These are phyloP conservation scores for Hypena proboscidalis DNA, from an alignment of 2,888 invertebrate species.

Conservation along the genomic window DNA sequence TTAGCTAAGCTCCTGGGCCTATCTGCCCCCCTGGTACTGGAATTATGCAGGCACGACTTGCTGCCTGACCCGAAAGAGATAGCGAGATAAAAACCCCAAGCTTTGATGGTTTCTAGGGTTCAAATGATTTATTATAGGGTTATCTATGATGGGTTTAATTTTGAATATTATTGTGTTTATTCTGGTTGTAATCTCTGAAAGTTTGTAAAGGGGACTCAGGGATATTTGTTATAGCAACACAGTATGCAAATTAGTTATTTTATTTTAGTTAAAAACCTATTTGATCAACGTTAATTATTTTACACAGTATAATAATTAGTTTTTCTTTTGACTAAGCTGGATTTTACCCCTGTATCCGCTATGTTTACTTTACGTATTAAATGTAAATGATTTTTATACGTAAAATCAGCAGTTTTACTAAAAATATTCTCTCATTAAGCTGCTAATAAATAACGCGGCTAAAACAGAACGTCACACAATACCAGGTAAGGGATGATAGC, in stretches of 20 bases:
- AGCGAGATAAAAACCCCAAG: conserved; percentile 55
- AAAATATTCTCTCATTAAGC: conserved; percentile 36
- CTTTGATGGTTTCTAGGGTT: conserved; percentile 43
- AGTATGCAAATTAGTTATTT: too few species aligned
- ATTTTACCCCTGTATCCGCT: too few species aligned
- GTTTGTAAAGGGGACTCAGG: conserved; percentile 31
- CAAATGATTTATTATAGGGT: conserved; percentile 50
- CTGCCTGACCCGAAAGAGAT: conserved; percentile 51
- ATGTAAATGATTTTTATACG: conserved; percentile 2
- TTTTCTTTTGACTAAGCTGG: too few species aligned
- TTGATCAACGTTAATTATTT: too few species aligned
- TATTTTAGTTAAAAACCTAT: too few species aligned
- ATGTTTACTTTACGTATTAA: too few species aligned
- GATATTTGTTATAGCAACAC: too few species aligned
- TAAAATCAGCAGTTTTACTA: conserved; percentile 28
- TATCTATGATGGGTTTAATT: conserved; percentile 38
- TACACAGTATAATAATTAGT: too few species aligned
- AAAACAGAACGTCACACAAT: conserved; percentile 37
- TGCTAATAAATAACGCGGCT: conserved; percentile 39
- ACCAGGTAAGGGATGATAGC: conserved; percentile 34
- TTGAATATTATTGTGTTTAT: conserved; percentile 3
- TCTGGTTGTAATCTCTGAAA: conserved; percentile 5
- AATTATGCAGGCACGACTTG: conserved; percentile 79
- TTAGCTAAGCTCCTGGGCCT: conserved; percentile 77
- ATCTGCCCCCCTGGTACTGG: conserved; percentile 70